Conservation (phyloP, 2,888 invertebrate species). For the Leucophenga montana region DNA sequence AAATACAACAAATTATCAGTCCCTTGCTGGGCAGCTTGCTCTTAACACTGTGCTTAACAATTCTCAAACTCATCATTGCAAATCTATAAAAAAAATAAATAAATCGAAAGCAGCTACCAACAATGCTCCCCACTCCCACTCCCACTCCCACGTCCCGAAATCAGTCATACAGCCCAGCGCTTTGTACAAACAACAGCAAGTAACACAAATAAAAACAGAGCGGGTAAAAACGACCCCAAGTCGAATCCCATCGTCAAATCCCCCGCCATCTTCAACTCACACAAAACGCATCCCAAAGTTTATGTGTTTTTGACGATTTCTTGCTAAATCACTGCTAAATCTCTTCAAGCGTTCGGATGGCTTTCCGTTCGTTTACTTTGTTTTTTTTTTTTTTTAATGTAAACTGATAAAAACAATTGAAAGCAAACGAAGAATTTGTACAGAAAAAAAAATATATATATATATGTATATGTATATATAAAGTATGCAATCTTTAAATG, state of each 20-base stretch:
- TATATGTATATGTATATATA: too few species aligned
- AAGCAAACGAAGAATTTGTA: constrained; percentile 53
- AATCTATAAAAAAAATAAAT: constrained; percentile 27
- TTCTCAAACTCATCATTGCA: constrained; percentile 15
- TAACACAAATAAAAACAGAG: constrained; percentile 45
- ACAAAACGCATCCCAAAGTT: constrained; percentile 43
- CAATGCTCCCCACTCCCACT: not conserved
- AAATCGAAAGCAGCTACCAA: constrained; percentile 19
- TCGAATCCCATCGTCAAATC: not conserved
- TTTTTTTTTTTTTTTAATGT: constrained; percentile 55
- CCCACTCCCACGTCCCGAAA: not conserved
- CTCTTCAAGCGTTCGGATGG: constrained; percentile 54
- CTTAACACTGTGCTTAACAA: constrained; percentile 16
- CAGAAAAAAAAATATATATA: not conserved
- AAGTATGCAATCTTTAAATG: constrained; percentile 57
- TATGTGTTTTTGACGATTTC: constrained; percentile 62
- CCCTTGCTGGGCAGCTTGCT: too few species aligned
- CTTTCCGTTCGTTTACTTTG: constrained; percentile 44
- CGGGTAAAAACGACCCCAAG: not conserved
- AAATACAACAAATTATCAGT: not conserved
- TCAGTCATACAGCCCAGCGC: not conserved
- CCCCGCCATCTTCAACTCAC: not conserved
- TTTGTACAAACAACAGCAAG: not conserved
- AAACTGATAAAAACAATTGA: constrained; percentile 69
- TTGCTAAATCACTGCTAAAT: constrained; percentile 65